Evolutionary conservation across 2,888 invertebrate species (phyloP), one percentile per base, ranked within the genome.

Genomic region (Acanthacorydalis orientalis): DNA sequence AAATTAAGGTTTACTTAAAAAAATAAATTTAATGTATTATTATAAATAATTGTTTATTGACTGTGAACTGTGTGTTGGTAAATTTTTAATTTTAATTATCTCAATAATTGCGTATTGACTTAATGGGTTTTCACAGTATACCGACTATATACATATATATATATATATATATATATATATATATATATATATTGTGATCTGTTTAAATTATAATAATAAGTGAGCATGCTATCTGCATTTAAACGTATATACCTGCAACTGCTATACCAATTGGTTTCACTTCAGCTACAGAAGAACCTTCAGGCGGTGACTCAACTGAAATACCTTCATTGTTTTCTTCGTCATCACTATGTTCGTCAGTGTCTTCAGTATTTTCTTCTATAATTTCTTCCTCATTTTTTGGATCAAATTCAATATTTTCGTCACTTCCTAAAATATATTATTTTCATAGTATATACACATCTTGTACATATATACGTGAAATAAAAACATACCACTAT

Each of bases 201-300:
- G 15, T 14, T 10, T 2, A n/a, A 10, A n/a, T 40, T 11, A 40
- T 40, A n/a, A n/a, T 40, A 35, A 35, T 35, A 35, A 35, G 10
- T n/a, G n/a, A n/a, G n/a, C n/a, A n/a, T n/a, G n/a, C n/a, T n/a
- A n/a, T n/a, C n/a, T n/a, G n/a, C n/a, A 35, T n/a, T 40, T 40
- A 14, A 10, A 14, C 43, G 35, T 43, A 33, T 35, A 52, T 55
- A 66, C 67, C 67, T 53, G 67, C 67, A 45, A 67, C 57, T 32
- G 67, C 66, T 44, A 67, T 57, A 38, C 83, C 83, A 41, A 83
- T 70, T 48, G 84, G 84, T 56, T 80, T 83, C 0, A 83, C 83
- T 64, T 84, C 83, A 23, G 84, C 83, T 12, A 84, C 76, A 0
- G 77, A 75, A 11, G 76, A 73, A 50, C 75, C 74, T 49, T 72